Evolutionary conservation across 2,113 vertebrate genomes (phyloP).

Genomic region (Triplophysa dalaica): DNA sequence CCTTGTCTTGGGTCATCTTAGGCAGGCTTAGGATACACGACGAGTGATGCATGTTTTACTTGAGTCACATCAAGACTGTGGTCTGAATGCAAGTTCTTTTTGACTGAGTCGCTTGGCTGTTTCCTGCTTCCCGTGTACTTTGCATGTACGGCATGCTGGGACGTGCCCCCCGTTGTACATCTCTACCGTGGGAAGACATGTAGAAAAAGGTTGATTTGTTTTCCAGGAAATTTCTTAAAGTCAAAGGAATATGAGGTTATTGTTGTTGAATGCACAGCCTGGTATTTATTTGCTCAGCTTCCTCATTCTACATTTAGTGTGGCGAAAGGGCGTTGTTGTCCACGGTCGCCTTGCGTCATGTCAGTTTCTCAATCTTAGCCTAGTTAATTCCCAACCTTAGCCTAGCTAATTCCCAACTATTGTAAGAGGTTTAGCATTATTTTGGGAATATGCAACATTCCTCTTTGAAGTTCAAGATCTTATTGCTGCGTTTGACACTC

Average conservation of each 20-base stretch:
- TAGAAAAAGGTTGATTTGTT: slow-evolving; percentile 17
- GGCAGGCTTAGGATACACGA: neutral
- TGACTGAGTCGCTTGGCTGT: slow-evolving; percentile 1
- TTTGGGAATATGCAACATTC: neutral
- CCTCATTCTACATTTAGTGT: neutral
- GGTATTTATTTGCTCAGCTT: neutral
- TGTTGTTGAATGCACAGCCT: neutral
- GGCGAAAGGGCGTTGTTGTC: neutral
- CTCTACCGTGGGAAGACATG: neutral
- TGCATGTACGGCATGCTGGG: slow-evolving; percentile 27
- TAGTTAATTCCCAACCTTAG: neutral
- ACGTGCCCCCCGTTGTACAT: slow-evolving; percentile 26
- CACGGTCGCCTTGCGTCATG: neutral
- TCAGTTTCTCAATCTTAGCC: neutral
- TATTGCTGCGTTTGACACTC: slow-evolving; percentile 16
- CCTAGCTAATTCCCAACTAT: neutral
- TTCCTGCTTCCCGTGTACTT: slow-evolving; percentile 15
- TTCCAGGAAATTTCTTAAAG: slow-evolving; percentile 1
- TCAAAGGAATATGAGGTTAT: slow-evolving; percentile 1
- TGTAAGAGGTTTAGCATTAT: neutral
- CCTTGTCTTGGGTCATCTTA: neutral
- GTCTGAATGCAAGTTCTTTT: slow-evolving; percentile 2
- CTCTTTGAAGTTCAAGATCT: slow-evolving; percentile 1
- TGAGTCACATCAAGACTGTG: slow-evolving; percentile 25
- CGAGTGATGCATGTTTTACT: neutral